phyloP scores from a whole-genome alignment of 2,888 invertebrate species.

The Troilus luridus region DNA sequence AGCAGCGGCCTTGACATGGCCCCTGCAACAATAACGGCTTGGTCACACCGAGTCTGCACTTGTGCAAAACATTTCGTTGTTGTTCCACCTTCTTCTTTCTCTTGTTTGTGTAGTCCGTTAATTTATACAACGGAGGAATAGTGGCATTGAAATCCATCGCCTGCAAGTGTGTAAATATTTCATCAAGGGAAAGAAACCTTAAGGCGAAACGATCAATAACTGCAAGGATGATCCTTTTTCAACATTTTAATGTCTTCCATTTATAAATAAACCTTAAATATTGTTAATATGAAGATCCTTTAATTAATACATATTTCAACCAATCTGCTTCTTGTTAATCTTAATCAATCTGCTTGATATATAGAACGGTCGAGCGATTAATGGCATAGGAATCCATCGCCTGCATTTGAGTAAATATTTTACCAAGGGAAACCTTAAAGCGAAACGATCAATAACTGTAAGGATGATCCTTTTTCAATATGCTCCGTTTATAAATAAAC shows the following conservation, averaged over 20 bases:
- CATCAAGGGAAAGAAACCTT: background rate
- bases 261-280: too few species aligned
- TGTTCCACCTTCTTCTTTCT: background rate
- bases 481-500: too few species aligned
- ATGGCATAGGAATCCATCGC: background rate
- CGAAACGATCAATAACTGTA: background rate
- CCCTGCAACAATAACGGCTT: conserved; percentile 49
- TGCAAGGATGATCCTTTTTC: background rate
- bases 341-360: too few species aligned
- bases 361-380: too few species aligned
- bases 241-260: background rate
- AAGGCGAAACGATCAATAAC: background rate
- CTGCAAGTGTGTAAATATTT: too few species aligned
- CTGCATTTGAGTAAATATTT: background rate
- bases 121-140: background rate
- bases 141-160: too few species aligned
- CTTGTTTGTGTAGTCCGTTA: background rate
- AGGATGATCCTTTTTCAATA: background rate
- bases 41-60: background rate
- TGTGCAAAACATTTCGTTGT: conserved; percentile 6
- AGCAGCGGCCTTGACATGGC: conserved; percentile 53
- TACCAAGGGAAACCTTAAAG: background rate
- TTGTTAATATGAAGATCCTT: too few species aligned
- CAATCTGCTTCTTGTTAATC: too few species aligned
- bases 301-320: too few species aligned